Evolutionary conservation across 2,888 invertebrate genomes (phyloP).

Genomic region (Plagodis dolabraria): DNA sequence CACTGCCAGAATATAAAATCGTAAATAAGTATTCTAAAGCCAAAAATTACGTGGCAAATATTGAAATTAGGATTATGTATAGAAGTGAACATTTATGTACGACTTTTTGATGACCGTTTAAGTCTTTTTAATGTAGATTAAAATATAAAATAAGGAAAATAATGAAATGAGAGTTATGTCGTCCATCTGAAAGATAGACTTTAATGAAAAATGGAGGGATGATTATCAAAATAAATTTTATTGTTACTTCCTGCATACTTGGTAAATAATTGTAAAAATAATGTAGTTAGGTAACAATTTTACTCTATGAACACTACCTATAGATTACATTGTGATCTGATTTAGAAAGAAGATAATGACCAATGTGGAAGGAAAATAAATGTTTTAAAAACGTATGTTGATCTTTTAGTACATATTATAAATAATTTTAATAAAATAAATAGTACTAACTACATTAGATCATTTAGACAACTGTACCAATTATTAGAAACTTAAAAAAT

Average conservation of each 20-base stretch:
- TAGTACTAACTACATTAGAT: slow-evolving; percentile 18
- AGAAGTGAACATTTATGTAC: slow-evolving; percentile 69
- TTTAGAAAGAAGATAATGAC: slow-evolving; percentile 65
- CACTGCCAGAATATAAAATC: slow-evolving; percentile 78
- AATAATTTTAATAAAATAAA: slow-evolving; percentile 51
- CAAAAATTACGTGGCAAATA: slow-evolving; percentile 56
- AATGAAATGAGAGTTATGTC: slow-evolving; percentile 53
- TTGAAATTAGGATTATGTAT: slow-evolving; percentile 59
- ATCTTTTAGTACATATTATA: slow-evolving; percentile 49
- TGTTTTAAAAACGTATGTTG: slow-evolving; percentile 73
- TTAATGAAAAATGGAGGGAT: slow-evolving; percentile 46
- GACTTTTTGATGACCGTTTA: slow-evolving; percentile 78
- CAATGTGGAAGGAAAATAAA: slow-evolving; percentile 82
- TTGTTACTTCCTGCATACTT: slow-evolving; percentile 31
- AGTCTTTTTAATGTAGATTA: slow-evolving; percentile 61
- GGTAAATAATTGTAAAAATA: slow-evolving; percentile 14
- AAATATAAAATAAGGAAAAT: slow-evolving; percentile 43
- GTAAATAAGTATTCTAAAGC: slow-evolving; percentile 56
- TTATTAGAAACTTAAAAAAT: no score
- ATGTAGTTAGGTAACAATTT: slow-evolving; percentile 59
- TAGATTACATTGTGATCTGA: slow-evolving; percentile 70
- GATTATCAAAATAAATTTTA: slow-evolving; percentile 33
- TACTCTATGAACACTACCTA: slow-evolving; percentile 48
- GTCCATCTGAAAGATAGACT: slow-evolving; percentile 60
- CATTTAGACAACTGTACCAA: no score